Percentiles rank a stretch among this genome's conserved stretches.
Evolutionary conservation across 2,888 invertebrate genomes (phyloP).

Genomic region (Coelogynopora nodosa): DNA sequence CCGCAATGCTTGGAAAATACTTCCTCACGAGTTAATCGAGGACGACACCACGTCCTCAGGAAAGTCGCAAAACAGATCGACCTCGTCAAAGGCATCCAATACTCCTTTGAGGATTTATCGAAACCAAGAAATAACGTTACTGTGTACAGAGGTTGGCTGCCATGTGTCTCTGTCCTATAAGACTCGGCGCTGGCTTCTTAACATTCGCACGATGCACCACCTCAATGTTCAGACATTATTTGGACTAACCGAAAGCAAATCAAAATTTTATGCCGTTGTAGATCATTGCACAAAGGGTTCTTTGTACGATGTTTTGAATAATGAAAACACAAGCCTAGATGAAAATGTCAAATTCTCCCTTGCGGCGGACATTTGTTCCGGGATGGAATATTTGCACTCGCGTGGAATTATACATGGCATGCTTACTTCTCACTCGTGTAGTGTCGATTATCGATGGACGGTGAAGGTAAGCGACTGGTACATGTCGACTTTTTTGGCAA

Average conservation of each 20-base stretch:
- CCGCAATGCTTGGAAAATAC: not conserved
- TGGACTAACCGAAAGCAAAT: slow-evolving; percentile 53
- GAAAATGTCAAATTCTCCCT: slow-evolving; percentile 54
- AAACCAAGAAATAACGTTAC: not conserved
- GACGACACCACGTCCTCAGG: not conserved
- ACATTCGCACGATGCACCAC: slow-evolving; percentile 48
- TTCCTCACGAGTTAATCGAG: not conserved
- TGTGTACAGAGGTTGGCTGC: not conserved
- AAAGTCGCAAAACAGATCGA: not conserved
- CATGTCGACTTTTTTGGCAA: not conserved
- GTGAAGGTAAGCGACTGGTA: slow-evolving; percentile 37
- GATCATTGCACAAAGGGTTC: slow-evolving; percentile 54
- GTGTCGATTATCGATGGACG: slow-evolving; percentile 35
- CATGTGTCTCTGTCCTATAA: not conserved
- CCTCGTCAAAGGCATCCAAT: not conserved
- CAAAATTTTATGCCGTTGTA: slow-evolving; percentile 51
- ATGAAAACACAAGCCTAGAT: slow-evolving; percentile 52
- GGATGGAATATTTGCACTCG: slow-evolving; percentile 33
- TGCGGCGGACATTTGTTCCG: slow-evolving; percentile 49
- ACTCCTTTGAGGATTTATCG: not conserved
- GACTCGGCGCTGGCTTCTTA: not conserved
- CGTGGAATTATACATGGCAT: slow-evolving; percentile 26
- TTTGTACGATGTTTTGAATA: slow-evolving; percentile 53
- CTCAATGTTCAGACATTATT: slow-evolving; percentile 53
- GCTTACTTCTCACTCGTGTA: slow-evolving; percentile 15